A percentile compares a stretch with the other conserved stretches of the same genome.
These are phyloP conservation scores for Wasmannia auropunctata DNA, from an alignment of 1,140 invertebrate genomes.

Conservation along the genomic window DNA sequence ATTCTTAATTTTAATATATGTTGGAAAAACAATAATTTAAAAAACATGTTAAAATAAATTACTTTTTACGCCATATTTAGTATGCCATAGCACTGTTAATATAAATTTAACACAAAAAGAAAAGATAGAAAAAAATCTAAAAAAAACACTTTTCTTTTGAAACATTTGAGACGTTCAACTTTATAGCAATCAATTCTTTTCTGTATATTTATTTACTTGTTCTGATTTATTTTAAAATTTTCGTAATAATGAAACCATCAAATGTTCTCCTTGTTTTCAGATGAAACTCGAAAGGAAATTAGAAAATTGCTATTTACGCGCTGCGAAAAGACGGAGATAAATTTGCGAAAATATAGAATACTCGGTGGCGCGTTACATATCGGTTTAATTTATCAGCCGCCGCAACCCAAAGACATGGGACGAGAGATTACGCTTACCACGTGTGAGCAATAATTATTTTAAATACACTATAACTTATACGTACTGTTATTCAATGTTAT, in stretches of 20 bases:
- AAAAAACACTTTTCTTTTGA: not conserved
- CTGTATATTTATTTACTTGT: not conserved
- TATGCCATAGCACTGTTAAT: not conserved
- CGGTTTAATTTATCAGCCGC: conserved; percentile 88
- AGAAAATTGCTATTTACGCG: conserved; percentile 78
- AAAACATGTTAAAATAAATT: not conserved
- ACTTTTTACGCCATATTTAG: not conserved
- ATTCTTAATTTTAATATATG: not conserved
- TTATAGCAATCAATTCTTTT: not conserved
- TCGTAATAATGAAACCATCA: not conserved
- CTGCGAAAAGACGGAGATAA: conserved; percentile 86
- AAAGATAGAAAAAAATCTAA: not conserved
- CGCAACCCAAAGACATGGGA: conserved; percentile 87
- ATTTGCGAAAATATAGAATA: conserved; percentile 88
- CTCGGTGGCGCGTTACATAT: conserved; percentile 89
- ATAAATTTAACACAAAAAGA: not conserved
- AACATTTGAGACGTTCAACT: not conserved
- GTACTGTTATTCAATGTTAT: not conserved
- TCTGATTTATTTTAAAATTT: not conserved
- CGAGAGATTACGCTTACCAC: conserved; percentile 82
- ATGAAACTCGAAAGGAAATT: conserved; percentile 75
- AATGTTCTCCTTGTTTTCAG: conserved; percentile 66
- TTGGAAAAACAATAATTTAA: not conserved
- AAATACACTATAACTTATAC: not conserved
- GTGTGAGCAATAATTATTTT: conserved; percentile 77